Conservation (phyloP, 2,113 vertebrate species). For the Xiphophorus hellerii region DNA sequence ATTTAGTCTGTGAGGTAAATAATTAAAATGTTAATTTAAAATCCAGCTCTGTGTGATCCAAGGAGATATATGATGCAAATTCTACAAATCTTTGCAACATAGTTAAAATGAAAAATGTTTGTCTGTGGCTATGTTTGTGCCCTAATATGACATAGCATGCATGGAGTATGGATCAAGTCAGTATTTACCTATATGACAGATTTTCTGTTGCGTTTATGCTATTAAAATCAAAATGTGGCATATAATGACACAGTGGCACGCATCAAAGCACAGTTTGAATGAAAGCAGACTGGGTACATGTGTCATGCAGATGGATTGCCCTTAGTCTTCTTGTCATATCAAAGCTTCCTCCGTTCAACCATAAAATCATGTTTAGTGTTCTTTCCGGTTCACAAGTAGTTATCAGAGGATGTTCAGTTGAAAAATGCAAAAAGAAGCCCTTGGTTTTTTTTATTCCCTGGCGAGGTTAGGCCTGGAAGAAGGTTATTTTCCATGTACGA, state of each 20-base stretch:
- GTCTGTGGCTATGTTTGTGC: not conserved
- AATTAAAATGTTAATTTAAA: too few species aligned
- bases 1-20: too few species aligned
- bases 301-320: not conserved
- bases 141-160: not conserved
- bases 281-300: not conserved
- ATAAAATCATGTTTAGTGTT: conserved; percentile 3
- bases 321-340: not conserved
- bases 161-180: not conserved
- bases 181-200: not conserved
- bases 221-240: not conserved
- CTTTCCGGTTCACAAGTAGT: not conserved
- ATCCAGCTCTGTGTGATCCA: too few species aligned
- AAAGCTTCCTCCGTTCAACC: conserved; percentile 1
- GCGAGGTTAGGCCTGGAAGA: not conserved
- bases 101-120: not conserved
- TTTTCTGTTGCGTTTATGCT: not conserved
- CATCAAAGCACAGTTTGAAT: conserved; percentile 6
- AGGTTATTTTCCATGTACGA: not conserved
- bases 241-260: not conserved
- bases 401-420: not conserved
- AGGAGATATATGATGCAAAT: too few species aligned
- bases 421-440: not conserved
- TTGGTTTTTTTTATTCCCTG: not conserved
- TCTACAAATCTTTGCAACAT: not conserved